A percentile compares a stretch with the other conserved stretches of the same genome.
phyloP scores from a whole-genome alignment of 2,113 vertebrate genomes.

The Lasiurus borealis region DNA sequence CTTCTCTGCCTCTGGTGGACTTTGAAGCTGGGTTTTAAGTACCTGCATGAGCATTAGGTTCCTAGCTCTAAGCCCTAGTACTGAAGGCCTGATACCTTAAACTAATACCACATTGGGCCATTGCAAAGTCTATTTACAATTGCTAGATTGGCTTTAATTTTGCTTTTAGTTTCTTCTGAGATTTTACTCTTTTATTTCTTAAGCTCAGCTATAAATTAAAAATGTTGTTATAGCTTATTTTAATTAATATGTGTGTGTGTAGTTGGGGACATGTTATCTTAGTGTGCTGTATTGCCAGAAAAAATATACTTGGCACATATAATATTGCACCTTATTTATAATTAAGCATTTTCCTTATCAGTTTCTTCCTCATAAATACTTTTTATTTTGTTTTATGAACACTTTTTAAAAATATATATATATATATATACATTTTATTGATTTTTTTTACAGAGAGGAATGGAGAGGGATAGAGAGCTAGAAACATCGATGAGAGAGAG shows the following conservation, averaged over 20 bases:
- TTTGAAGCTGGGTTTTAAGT: not conserved
- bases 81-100: not conserved
- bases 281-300: not conserved
- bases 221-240: conserved; percentile 45
- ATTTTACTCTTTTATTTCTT: conserved; percentile 33
- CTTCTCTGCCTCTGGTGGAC: not conserved
- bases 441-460: too few species aligned
- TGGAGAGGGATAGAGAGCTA: too few species aligned
- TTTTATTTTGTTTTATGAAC: not conserved
- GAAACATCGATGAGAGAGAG: too few species aligned
- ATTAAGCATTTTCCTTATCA: conserved; percentile 60
- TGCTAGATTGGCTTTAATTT: conserved; percentile 18
- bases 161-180: conserved; percentile 36
- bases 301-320: not conserved
- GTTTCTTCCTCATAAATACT: conserved; percentile 25
- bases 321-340: conserved; percentile 47
- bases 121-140: not conserved
- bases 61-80: not conserved
- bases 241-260: conserved; percentile 12
- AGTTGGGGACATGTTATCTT: not conserved
- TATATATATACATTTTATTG: too few species aligned
- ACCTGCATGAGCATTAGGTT: not conserved
- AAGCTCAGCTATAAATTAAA: conserved; percentile 36
- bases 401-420: conserved; percentile 54
- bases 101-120: not conserved